These are phyloP conservation scores for Micronycteris hirsuta DNA, from an alignment of 2,113 vertebrate genomes.

Conservation along the genomic window DNA sequence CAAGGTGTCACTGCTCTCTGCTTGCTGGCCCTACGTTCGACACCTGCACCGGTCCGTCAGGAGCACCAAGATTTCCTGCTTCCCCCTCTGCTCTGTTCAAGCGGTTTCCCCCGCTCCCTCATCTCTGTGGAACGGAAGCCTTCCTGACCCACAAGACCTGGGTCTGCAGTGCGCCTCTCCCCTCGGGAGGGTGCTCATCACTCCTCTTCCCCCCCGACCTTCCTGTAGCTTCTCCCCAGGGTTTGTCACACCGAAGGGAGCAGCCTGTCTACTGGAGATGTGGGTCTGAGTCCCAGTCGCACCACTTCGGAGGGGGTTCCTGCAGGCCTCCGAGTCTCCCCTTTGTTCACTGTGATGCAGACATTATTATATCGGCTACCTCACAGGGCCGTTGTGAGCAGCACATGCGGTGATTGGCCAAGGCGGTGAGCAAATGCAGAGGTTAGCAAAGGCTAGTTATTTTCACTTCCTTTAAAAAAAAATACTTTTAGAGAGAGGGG, in stretches of 20 bases:
- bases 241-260: not conserved
- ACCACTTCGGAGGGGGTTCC: not conserved
- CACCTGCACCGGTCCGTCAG: fast-evolving
- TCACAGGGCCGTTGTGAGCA: not conserved
- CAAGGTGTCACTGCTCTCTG: not conserved
- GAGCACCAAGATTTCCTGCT: too few relatives aligned
- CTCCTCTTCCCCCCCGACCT: not conserved
- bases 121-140: not conserved
- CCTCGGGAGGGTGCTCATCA: not conserved
- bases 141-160: not conserved
- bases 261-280: too few relatives aligned
- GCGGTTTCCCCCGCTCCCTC: not conserved
- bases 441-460: not conserved
- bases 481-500: too few relatives aligned
- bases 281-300: not conserved
- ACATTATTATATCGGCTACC: not conserved
- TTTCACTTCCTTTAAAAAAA: not conserved
- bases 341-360: not conserved
- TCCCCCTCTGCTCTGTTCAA: not conserved
- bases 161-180: not conserved
- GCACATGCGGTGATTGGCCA: not conserved
- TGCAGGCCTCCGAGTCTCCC: not conserved
- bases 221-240: not conserved
- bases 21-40: not conserved
- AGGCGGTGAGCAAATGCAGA: not conserved